Evolutionary conservation across 2,113 vertebrate genomes (phyloP), one percentile per base, ranked within the genome.

Genomic region (Geococcyx californianus): DNA sequence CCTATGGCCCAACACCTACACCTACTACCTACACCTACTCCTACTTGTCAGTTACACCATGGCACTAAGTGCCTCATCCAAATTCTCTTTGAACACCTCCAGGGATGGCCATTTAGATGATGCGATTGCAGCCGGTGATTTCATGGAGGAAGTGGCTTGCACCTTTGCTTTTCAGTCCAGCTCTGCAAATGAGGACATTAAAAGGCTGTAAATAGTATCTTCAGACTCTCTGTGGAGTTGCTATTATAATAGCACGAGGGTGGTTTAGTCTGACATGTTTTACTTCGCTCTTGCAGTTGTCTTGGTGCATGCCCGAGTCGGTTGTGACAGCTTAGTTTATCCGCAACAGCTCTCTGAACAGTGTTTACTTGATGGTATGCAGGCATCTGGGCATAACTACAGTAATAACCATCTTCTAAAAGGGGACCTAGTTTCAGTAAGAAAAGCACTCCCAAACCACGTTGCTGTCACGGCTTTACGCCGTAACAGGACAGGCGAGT

Each of bases 251-350:
- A 49, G 40, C 51, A 34, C 13, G 36, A 85, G 36, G 34, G 29
- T 66, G 29, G 54, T 76, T 94, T 85, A 88, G 69, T 49, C 75
- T 94, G 88, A 75, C 62, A 13, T 62, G 67, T 77, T 93, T 85
- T 90, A 29, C 67, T 90, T 91, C 82, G 76, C 2, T 0, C 36
- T 73, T 80, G 45, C n/a, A 1, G 8, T 80, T 79, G 75, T 93
- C 75, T 82, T 94, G 63, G 62, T 93, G 79, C 45, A 28, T 85
- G 63, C 45, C 75, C 44, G 38, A 52, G 44, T 16, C 25, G 16
- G 78, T 83, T 89, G 20, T 60, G 79, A 83, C 81, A 95, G 62
- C 67, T 88, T 52, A 40, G 45, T 85, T 95, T 85, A 69, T 84
- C 95, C 64, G 44, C 77, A 89, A 18, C 70, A 85, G 34, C 58